Percentiles rank a stretch among this genome's conserved stretches.
Conservation (phyloP, 2,113 vertebrate genomes). For the Erinaceus europaeus region DNA sequence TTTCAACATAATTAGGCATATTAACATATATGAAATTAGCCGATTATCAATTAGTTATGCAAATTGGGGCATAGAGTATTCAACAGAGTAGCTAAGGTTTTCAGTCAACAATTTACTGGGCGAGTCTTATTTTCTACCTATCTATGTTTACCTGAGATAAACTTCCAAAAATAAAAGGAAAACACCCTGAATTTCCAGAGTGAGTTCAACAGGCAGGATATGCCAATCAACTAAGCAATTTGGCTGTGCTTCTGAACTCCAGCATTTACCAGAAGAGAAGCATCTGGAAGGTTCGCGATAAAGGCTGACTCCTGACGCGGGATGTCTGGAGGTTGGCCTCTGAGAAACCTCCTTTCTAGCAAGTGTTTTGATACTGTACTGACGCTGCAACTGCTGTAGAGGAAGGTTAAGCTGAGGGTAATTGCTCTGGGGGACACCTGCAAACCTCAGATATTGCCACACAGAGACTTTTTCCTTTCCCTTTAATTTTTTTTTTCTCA, state of each 20-base stretch:
- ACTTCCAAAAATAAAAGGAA: too few relatives aligned
- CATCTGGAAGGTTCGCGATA: background rate
- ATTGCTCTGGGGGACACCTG: too few relatives aligned
- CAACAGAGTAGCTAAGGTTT: background rate
- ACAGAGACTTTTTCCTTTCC: too few relatives aligned
- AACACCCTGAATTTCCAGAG: background rate
- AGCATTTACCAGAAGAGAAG: background rate
- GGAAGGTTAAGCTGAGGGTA: too few relatives aligned
- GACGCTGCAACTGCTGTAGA: too few relatives aligned
- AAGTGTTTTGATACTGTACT: background rate
- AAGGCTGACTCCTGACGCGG: background rate
- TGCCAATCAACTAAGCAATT: background rate
- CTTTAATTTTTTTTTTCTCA: too few relatives aligned
- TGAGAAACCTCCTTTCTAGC: background rate
- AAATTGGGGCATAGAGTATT: conserved; percentile 24
- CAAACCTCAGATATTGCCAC: too few relatives aligned
- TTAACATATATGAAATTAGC: conserved; percentile 22
- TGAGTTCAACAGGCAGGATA: background rate
- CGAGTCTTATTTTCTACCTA: background rate
- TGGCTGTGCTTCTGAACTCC: background rate
- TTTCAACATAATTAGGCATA: conserved; percentile 39
- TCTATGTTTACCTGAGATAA: background rate
- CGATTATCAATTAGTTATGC: conserved; percentile 34
- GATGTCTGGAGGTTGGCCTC: too few relatives aligned
- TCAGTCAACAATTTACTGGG: background rate